Conservation (phyloP, 1,140 invertebrate genomes). For the Euglossa dilemma region DNA sequence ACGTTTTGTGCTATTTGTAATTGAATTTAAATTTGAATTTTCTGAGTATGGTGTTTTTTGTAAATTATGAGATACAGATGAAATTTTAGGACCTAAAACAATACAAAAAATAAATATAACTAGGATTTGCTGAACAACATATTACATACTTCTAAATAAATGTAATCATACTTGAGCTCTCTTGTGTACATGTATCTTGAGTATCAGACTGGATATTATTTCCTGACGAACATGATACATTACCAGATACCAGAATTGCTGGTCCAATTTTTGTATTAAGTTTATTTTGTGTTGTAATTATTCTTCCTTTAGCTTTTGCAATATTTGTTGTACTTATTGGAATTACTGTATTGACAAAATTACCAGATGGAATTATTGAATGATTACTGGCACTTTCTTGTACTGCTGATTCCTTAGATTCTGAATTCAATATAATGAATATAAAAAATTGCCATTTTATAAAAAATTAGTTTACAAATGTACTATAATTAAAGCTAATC, state of each 20-base stretch:
- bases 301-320: conserved; percentile 59
- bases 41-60: conserved; percentile 56
- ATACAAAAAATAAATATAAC: neutral
- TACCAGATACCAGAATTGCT: conserved; percentile 13
- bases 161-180: conserved; percentile 65
- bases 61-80: conserved; percentile 54
- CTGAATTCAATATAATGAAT: conserved; percentile 5
- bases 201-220: conserved; percentile 60
- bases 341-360: conserved; percentile 57
- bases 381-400: conserved; percentile 46
- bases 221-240: conserved; percentile 6
- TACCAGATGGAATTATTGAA: conserved; percentile 50
- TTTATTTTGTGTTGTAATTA: conserved; percentile 43
- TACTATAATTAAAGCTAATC: conserved; percentile 32
- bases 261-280: conserved; percentile 59
- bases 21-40: conserved; percentile 47
- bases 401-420: conserved; percentile 30
- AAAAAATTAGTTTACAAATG: neutral
- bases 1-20: conserved; percentile 38
- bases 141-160: neutral
- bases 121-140: neutral
- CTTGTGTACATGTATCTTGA: conserved; percentile 59
- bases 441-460: neutral
- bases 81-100: conserved; percentile 63
- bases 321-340: conserved; percentile 50